These are phyloP conservation scores for Hylia prasina DNA, from an alignment of 2,113 vertebrate species.

Conservation along the genomic window DNA sequence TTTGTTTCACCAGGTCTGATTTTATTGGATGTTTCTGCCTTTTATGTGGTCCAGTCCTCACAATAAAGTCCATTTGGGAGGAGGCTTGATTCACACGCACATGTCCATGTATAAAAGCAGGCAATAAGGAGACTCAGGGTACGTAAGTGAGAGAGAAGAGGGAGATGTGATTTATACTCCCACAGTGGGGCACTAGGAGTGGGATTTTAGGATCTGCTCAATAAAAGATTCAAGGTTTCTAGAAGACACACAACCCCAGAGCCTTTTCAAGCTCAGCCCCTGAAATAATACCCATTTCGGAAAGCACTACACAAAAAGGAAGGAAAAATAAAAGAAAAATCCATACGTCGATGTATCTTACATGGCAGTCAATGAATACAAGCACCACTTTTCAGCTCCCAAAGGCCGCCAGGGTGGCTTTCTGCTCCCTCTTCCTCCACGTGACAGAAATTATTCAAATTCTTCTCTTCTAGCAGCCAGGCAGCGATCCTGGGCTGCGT, in stretches of 20 bases:
- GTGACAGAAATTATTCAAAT: neutral
- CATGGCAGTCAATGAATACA: rapidly evolving
- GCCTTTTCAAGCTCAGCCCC: neutral
- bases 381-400: neutral
- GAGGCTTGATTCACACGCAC: neutral
- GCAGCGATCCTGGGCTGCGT: neutral
- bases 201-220: neutral
- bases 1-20: neutral
- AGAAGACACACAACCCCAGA: neutral
- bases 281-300: neutral
- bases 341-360: neutral
- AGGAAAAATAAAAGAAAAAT: neutral
- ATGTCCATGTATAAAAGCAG: neutral
- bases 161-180: neutral
- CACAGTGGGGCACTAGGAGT: neutral
- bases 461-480: neutral
- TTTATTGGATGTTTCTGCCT: neutral
- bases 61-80: neutral
- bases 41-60: neutral
- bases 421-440: neutral
- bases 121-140: neutral
- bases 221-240: neutral
- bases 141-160: neutral
- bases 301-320: neutral
- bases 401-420: neutral